These are phyloP conservation scores for Rhinogobius similis DNA, from an alignment of 2,113 vertebrate genomes.

Conservation along the genomic window DNA sequence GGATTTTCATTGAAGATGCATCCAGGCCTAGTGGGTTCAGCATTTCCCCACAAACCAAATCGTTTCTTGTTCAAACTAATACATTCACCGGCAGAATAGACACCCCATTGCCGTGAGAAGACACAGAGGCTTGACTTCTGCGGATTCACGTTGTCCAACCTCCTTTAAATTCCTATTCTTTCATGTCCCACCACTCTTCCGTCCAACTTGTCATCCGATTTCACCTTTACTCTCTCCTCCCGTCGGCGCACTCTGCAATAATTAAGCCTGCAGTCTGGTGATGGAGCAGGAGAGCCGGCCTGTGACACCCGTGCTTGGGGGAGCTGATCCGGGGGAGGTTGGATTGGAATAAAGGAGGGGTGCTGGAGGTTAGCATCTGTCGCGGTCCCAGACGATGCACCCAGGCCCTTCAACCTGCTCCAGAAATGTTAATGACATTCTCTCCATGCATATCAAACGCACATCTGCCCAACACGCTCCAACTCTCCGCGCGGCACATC, in stretches of 20 bases:
- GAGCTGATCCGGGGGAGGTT: constrained; percentile 24
- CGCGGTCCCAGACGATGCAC: constrained; percentile 62
- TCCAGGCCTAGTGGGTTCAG: no score
- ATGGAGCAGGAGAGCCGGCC: constrained; percentile 21
- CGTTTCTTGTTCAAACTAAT: no score
- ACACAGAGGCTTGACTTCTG: no score
- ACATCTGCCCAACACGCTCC: constrained; percentile 57
- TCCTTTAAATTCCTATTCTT: no score
- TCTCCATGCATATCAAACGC: constrained; percentile 64
- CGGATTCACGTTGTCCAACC: no score
- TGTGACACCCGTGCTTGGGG: constrained; percentile 65
- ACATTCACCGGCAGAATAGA: no score
- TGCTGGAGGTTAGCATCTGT: constrained; percentile 66
- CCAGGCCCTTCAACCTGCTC: constrained; percentile 61
- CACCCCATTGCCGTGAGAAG: no score
- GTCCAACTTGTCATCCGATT: neutral
- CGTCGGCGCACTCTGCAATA: constrained; percentile 35
- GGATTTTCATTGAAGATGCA: no score
- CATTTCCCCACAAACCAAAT: no score
- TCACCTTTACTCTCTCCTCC: constrained; percentile 6
- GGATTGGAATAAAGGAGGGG: constrained; percentile 13
- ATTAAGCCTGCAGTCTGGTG: constrained; percentile 45
- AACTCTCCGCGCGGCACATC: neutral
- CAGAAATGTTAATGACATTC: constrained; percentile 71
- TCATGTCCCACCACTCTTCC: neutral